Evolutionary conservation across 2,113 vertebrate genomes (phyloP), one percentile per base, ranked within the genome.

Genomic region (Xiphophorus maculatus): DNA sequence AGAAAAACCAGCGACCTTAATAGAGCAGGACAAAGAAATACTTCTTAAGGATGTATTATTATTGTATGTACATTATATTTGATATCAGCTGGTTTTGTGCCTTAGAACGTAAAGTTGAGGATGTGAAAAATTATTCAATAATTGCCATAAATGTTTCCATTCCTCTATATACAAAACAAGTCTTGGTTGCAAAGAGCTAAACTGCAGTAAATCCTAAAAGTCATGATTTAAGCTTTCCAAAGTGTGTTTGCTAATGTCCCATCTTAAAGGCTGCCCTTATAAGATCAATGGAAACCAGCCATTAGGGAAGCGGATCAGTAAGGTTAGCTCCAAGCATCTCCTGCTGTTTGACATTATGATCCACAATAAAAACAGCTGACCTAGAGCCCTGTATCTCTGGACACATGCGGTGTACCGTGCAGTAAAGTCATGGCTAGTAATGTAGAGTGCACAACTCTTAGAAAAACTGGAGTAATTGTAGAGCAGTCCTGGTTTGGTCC

Each of bases 401-500:
- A 58, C 22, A 25, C 22, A n/a, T 58, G 51, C n/a, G 62, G 1
- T 2, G 29, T 11, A 2, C 7, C 6, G 29, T n/a, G 25, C 48
- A 42, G 7, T 25, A 13, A 1, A 2, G 51, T 4, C 9, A 30
- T 48, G 35, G n/a, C 10, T 32, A 17, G 12, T 29, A 63, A 32
- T 9, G 66, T 9, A 25, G 58, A 30, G 17, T 60, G 13, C 32
- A 58, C 25, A 48, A 17, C 51, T n/a, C 51, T 58, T 58, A 58
- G 17, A 58, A 58, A 32, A 63, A 64, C 35, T 61, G 2, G 12
- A 79, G 42, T 33, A 37, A 62, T 62, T 61, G 42, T 42, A 27
- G 30, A 63, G 68, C 62, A 30, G 65, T 62, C 33, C 15, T n/a
- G 66, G 75, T 63, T 77, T 32, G 15, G 33, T n/a, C 63, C 72